phyloP scores from a whole-genome alignment of 2,113 vertebrate species.

The Syrrhaptes paradoxus region DNA sequence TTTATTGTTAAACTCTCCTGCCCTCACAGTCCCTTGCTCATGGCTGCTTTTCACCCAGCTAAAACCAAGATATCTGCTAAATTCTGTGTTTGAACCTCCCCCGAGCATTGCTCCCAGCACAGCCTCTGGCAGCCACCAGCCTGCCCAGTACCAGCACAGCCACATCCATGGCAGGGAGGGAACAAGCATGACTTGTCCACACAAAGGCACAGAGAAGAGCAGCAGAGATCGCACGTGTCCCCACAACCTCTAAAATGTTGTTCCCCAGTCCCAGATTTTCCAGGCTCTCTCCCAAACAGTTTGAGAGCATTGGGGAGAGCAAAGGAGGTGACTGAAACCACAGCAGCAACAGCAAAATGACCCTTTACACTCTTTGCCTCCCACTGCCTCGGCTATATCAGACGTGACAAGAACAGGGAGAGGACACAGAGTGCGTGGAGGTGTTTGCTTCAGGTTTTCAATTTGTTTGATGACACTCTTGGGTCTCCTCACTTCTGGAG shows the following conservation, averaged over 20 bases:
- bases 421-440: not conserved
- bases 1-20: not conserved
- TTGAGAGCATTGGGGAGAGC: not conserved
- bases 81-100: not conserved
- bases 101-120: not conserved
- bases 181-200: fast-evolving
- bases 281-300: fast-evolving
- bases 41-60: not conserved
- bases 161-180: fast-evolving
- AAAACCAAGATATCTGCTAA: not conserved
- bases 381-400: not conserved
- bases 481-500: not conserved
- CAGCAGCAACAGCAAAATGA: not conserved
- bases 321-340: not conserved
- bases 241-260: not conserved
- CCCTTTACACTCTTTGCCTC: not conserved
- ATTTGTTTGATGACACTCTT: not conserved
- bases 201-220: no score
- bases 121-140: not conserved
- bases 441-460: not conserved
- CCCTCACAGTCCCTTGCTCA: not conserved
- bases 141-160: fast-evolving
- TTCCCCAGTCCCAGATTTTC: not conserved
- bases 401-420: fast-evolving
- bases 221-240: no score